Base-by-base conservation (phyloP, 2,113 vertebrate species). In the Plotosus lineatus region DNA sequence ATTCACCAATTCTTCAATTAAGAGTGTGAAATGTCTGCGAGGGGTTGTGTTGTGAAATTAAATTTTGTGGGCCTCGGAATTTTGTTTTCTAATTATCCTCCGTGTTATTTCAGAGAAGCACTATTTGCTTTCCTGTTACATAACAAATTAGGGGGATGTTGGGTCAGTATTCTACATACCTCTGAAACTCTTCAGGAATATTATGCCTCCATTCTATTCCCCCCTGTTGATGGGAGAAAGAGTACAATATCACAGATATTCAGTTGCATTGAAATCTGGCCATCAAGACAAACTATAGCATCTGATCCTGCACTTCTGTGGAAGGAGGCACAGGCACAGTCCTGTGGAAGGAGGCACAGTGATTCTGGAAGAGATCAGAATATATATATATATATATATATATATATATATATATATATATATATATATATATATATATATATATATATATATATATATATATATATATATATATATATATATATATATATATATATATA, bases 1-100 rank as follows among this genome's bases (percentile, higher is more conserved):
- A 86, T 86, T 85, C 78, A 78, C 15, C 79, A 80, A 81, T 58
- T 82, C 77, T 50, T 69, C 81, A 89, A 87, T 90, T 90, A 90
- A 84, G 77, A 83, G 76, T 72, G 61, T 55, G 51, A 68, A 78
- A 77, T 80, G 65, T 58, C 53, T 73, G 44, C n/a, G 58, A 61
- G 60, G 86, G 73, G 56, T 74, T 28, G 79, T 79, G 55, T 55
- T 69, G 86, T 84, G 88, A 80, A 86, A 89, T 84, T 83, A 80
- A 79, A 78, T n/a, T n/a, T n/a, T n/a, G 77, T 84, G 51, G 51
- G 51, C 21, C 19, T 53, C 6, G 21, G 19, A 53, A 53, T 23
- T 19, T 6, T 53, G 19, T 8, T 23, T 53, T n/a, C 21, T 53
- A 23, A 7, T 23, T 21, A 21, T 51, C 50, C 50, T 51, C 21